Evolutionary conservation across 2,888 invertebrate species (phyloP).

Genomic region (Tholera decimalis): DNA sequence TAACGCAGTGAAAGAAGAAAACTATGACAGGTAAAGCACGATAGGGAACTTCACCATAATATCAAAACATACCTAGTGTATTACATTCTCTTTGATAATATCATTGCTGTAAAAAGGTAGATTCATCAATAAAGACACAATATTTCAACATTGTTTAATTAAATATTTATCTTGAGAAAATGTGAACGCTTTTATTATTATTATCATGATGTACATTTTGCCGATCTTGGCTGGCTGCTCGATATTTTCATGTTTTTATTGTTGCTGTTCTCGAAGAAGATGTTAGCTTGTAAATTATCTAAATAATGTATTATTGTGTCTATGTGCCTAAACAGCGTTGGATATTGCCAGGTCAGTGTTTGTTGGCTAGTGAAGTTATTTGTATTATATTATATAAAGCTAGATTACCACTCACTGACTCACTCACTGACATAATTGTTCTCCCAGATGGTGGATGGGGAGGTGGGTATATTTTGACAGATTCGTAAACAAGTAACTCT

Average conservation of each 20-base stretch:
- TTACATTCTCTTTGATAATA: no score
- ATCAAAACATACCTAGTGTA: no score
- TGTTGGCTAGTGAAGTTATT: neutral
- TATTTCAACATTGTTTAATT: conserved; percentile 7
- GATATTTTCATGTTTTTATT: conserved; percentile 63
- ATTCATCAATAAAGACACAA: conserved; percentile 11
- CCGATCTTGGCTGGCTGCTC: conserved; percentile 74
- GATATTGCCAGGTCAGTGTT: neutral
- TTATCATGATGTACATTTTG: conserved; percentile 75
- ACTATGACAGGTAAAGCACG: conserved; percentile 92
- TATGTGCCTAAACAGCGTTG: neutral
- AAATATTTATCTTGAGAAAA: conserved; percentile 22
- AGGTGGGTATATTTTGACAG: no score
- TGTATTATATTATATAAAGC: no score
- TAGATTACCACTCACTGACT: no score
- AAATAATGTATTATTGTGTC: conserved; percentile 25
- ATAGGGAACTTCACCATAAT: conserved; percentile 16
- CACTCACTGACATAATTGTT: no score
- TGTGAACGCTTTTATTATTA: conserved; percentile 17
- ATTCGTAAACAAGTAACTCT: no score
- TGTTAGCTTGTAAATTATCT: conserved; percentile 32
- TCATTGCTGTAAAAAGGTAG: conserved; percentile 16
- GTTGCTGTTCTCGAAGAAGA: conserved; percentile 60
- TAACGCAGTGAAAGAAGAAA: conserved; percentile 92
- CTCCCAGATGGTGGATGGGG: no score